Evolutionary conservation across 2,888 invertebrate genomes (phyloP), one percentile per base, ranked within the genome.

Genomic region (Trypoxylon attenuatum): DNA sequence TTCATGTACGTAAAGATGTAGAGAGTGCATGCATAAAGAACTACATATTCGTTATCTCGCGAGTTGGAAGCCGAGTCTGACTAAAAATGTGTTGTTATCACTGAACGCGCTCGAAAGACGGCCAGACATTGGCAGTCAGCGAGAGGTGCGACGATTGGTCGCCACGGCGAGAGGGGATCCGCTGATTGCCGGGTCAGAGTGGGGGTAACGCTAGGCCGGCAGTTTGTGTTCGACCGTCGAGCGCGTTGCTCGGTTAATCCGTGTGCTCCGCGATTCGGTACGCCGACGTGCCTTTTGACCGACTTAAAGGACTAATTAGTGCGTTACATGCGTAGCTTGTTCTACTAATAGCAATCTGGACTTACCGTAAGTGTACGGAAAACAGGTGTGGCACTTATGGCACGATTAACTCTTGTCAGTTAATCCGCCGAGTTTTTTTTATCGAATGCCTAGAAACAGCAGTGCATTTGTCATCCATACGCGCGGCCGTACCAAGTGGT

Each of bases 201-300:
- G 75, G 76, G 71, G 67, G 71, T 61, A 65, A 16, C 57, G 46
- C 42, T 51, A 63, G 54, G 62, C 71, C 70, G 71, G 71, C 82
- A 82, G 82, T 82, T 72, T 70, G 71, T 69, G 69, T 79, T 67
- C 66, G 71, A 75, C 81, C 73, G 72, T 50, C 78, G 78, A 58
- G 60, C 68, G 54, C 21, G 55, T 33, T 54, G 69, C 19, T 46
- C 71, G 50, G 27, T 27, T n/a, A n/a, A n/a, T n/a, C n/a, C n/a
- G n/a, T n/a, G n/a, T n/a, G n/a, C n/a, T n/a, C n/a, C n/a, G n/a
- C n/a, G n/a, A n/a, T n/a, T n/a, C n/a, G n/a, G n/a, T n/a, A n/a
- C n/a, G n/a, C n/a, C n/a, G n/a, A n/a, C n/a, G n/a, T n/a, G n/a
- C n/a, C n/a, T n/a, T n/a, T n/a, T n/a, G n/a, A n/a, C n/a, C n/a